These are phyloP conservation scores for Mirza zaza DNA, from an alignment of 2,113 vertebrate species.

Conservation along the genomic window DNA sequence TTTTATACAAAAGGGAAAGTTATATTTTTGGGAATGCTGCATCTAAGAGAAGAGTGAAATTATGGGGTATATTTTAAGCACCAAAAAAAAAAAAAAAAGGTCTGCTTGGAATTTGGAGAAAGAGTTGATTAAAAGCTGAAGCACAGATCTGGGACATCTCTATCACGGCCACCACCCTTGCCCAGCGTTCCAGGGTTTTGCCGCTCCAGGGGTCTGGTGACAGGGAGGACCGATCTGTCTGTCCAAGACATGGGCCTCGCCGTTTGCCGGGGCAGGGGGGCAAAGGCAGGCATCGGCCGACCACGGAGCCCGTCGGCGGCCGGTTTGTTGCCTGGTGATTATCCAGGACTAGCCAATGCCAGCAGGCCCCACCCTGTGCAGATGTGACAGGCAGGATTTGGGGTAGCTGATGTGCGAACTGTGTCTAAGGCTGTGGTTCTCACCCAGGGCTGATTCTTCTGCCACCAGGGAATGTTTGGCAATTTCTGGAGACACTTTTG, in stretches of 20 bases:
- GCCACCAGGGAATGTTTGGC: not conserved
- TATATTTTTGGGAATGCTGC: slow-evolving; percentile 27
- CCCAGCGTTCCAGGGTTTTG: not conserved
- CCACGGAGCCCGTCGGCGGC: not conserved
- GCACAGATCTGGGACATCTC: not conserved
- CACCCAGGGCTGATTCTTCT: not conserved
- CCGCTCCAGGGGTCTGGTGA: not conserved
- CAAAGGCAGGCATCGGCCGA: rapidly evolving
- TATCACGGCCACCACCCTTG: not conserved
- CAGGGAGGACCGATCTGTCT: not conserved
- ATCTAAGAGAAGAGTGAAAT: slow-evolving; percentile 53
- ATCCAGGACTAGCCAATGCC: not conserved
- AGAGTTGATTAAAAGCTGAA: slow-evolving; percentile 55
- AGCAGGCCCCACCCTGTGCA: not conserved
- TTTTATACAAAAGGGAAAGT: slow-evolving; percentile 50
- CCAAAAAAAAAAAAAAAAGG: not conserved
- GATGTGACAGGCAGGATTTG: not conserved
- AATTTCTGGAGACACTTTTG: not conserved
- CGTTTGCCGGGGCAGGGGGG: not conserved
- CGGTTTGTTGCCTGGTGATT: not conserved
- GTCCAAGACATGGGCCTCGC: not conserved
- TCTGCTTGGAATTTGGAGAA: not conserved
- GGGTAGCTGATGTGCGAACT: not conserved
- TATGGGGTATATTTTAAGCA: slow-evolving; percentile 65
- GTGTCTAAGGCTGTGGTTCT: not conserved